Conservation (phyloP, 2,113 vertebrate species). For the Caloenas nicobarica region DNA sequence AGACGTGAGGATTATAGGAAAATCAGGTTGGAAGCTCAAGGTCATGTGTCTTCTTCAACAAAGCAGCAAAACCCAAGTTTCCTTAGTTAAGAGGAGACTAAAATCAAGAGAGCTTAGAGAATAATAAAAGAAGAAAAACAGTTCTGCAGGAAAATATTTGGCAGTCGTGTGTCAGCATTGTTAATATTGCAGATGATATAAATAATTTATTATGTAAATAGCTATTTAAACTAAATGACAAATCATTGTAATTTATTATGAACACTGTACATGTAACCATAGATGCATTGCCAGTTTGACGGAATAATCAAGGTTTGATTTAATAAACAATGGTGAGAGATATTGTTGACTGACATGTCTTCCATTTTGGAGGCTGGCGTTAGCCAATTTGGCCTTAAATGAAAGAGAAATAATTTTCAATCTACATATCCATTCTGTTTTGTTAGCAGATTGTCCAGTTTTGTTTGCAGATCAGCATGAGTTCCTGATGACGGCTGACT, state of each 20-base stretch:
- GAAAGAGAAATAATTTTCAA: constrained; percentile 21
- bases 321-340: constrained; percentile 42
- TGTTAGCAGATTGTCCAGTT: constrained; percentile 46
- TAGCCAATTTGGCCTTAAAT: constrained; percentile 31
- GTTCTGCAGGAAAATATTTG: neutral
- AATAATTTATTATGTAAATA: constrained; percentile 16
- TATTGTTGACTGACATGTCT: neutral
- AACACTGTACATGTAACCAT: neutral
- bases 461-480: constrained; percentile 39
- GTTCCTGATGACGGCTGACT: constrained; percentile 54
- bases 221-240: neutral
- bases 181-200: neutral
- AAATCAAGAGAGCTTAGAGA: neutral
- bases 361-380: neutral
- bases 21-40: neutral
- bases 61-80: neutral
- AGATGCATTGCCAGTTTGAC: neutral
- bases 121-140: neutral
- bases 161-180: neutral
- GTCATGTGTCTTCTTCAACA: neutral
- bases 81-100: neutral
- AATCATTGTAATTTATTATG: constrained; percentile 5
- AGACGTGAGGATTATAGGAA: neutral
- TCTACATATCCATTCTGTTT: neutral
- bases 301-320: neutral